Evolutionary conservation across 2,113 vertebrate species (phyloP), one percentile per base, ranked within the genome.

Genomic region (Epinephelus lanceolatus): DNA sequence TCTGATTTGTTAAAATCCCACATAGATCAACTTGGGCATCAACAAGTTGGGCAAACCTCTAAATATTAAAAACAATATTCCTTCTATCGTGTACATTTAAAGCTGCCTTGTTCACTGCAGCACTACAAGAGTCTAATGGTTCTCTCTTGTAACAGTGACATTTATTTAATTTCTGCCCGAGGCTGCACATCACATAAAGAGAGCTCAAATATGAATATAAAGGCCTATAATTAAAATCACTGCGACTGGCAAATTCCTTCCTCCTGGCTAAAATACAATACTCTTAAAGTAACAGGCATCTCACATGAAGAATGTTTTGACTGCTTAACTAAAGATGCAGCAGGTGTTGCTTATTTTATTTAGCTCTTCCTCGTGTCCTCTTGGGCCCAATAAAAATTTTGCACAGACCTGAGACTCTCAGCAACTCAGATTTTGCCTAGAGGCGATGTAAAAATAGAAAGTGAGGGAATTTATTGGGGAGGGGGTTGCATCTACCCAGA

Each of bases 281-380:
- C 49, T 73, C 62, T 57, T 47, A 76, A 76, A 76, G 47, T 21
- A 45, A 63, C 49, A 71, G 76, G 18, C n/a, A 3, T 62, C 45
- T 23, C 13, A 21, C 71, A 15, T 5, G 19, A 80, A 60, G 42
- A 68, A 47, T 19, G 47, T 27, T 70, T 59, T 45, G 17, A 60
- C 25, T 6, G 25, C 10, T 68, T 15, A 1, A 40, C 15, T 52
- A 10, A 71, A 83, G 65, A 55, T 62, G 70, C 65, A 86, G 55
- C 90, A 82, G 68, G 80, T 88, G 62, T 40, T 52, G 71, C 49
- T 65, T 56, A 23, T 80, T 88, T 78, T 65, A 21, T 77, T 82
- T 60, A 60, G 53, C 62, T 66, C 47, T 30, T 37, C 23, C 18
- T n/a, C 1, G 1, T 76, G 14, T 63, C 42, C 25, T 59, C 37